Conservation (phyloP, 2,113 vertebrate species). For the Paracyprichromis sp. region DNA sequence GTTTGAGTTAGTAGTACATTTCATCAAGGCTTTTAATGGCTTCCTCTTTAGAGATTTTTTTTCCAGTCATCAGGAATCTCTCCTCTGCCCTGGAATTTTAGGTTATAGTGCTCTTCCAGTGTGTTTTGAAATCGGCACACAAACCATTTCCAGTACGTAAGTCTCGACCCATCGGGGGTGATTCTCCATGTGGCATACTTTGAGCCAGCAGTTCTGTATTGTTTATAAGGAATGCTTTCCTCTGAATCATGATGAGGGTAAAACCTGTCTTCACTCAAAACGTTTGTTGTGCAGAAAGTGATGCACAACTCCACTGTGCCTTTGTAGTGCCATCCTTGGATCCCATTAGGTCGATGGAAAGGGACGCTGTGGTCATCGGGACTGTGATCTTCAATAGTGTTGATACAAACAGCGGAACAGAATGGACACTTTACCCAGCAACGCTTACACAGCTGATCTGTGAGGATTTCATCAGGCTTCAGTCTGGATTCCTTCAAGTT, state of each 20-base stretch:
- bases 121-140: background rate
- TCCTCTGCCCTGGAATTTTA: background rate
- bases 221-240: background rate
- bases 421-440: background rate
- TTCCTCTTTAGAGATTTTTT: background rate
- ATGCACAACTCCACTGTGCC: background rate
- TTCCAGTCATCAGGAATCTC: background rate
- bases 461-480: background rate
- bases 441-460: background rate
- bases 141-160: background rate
- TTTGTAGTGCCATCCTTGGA: constrained; percentile 2
- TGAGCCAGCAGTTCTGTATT: background rate
- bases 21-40: background rate
- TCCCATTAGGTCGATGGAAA: background rate
- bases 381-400: background rate
- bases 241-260: background rate
- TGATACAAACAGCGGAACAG: background rate
- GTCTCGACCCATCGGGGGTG: background rate
- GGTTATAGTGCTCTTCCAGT: background rate
- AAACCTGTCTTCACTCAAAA: background rate
- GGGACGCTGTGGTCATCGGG: background rate
- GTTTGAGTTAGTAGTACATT: background rate
- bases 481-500: background rate
- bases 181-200: background rate
- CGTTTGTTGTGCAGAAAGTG: constrained; percentile 34